These are phyloP conservation scores for Trachelus stipa DNA, from an alignment of 2,888 invertebrate genomes.

Conservation along the genomic window DNA sequence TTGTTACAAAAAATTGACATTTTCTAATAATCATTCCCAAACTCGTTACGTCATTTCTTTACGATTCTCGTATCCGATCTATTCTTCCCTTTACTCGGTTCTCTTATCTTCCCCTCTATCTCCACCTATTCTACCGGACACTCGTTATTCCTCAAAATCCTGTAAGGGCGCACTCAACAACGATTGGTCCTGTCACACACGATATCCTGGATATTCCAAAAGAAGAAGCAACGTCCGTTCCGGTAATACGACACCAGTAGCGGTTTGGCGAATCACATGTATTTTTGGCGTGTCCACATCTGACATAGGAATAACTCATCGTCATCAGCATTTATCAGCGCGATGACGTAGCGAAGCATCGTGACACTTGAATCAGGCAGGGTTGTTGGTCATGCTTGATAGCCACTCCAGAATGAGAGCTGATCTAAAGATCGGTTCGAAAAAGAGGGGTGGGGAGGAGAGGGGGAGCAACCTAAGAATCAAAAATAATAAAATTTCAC, in stretches of 20 bases:
- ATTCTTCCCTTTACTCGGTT: too few species aligned
- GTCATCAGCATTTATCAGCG: constrained; percentile 21
- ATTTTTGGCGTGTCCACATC: constrained; percentile 47
- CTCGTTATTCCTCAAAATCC: too few species aligned
- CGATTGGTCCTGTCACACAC: too few species aligned
- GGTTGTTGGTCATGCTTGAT: too few species aligned
- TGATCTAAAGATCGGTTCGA: constrained; percentile 15
- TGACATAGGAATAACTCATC: constrained; percentile 17
- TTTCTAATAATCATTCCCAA: too few species aligned
- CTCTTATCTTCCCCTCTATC: too few species aligned
- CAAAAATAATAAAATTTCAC: neutral
- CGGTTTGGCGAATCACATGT: constrained; percentile 41
- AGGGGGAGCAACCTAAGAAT: constrained; percentile 8
- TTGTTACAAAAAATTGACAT: too few species aligned
- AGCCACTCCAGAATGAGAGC: neutral
- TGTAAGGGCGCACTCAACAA: too few species aligned
- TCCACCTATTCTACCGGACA: too few species aligned
- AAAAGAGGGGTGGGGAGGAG: constrained; percentile 6
- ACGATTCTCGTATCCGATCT: too few species aligned
- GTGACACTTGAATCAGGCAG: neutral
- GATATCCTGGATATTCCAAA: neutral
- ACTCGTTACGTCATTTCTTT: too few species aligned
- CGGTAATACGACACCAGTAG: constrained; percentile 51
- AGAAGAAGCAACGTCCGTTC: constrained; percentile 7
- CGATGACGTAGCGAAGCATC: constrained; percentile 9